Conservation (phyloP, 2,888 invertebrate species). For the Blastobasis adustella region DNA sequence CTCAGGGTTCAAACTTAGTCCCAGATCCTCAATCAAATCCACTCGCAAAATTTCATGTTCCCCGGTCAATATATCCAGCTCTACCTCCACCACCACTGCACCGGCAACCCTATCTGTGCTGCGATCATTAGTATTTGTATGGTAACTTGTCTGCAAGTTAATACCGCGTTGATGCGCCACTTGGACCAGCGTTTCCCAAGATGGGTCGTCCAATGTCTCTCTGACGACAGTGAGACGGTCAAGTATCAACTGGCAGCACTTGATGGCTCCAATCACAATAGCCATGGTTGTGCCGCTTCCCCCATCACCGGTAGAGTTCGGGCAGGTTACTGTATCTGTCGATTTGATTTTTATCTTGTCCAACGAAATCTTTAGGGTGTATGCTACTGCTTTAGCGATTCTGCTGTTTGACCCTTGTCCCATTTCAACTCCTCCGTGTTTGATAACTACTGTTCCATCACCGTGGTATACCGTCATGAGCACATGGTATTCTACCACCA, state of each 20-base stretch:
- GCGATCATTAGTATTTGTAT: too few species aligned
- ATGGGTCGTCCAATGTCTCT: constrained; percentile 50
- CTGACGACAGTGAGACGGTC: constrained; percentile 60
- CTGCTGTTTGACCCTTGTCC: constrained; percentile 85
- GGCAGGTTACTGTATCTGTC: constrained; percentile 72
- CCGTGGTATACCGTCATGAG: constrained; percentile 24
- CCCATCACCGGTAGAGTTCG: constrained; percentile 80
- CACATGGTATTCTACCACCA: constrained; percentile 11
- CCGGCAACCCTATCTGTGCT: too few species aligned
- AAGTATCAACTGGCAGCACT: constrained; percentile 68
- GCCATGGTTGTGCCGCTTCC: constrained; percentile 68
- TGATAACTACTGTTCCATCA: constrained; percentile 76
- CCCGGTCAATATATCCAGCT: too few species aligned
- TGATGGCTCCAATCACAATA: constrained; percentile 38
- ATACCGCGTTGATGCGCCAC: constrained; percentile 53
- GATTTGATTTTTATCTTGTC: constrained; percentile 78
- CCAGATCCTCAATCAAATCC: constrained; percentile 81
- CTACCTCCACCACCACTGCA: too few species aligned
- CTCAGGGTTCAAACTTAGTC: constrained; percentile 78
- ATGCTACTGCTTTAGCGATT: constrained; percentile 79
- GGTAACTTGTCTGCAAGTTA: too few species aligned
- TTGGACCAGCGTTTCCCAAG: constrained; percentile 68
- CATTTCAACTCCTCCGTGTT: constrained; percentile 77
- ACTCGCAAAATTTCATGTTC: too few species aligned
- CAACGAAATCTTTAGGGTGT: constrained; percentile 76